A percentile compares a stretch with the other conserved stretches of the same genome.
phyloP scores from a whole-genome alignment of 2,888 invertebrate species.

The Brachylomia viminalis region DNA sequence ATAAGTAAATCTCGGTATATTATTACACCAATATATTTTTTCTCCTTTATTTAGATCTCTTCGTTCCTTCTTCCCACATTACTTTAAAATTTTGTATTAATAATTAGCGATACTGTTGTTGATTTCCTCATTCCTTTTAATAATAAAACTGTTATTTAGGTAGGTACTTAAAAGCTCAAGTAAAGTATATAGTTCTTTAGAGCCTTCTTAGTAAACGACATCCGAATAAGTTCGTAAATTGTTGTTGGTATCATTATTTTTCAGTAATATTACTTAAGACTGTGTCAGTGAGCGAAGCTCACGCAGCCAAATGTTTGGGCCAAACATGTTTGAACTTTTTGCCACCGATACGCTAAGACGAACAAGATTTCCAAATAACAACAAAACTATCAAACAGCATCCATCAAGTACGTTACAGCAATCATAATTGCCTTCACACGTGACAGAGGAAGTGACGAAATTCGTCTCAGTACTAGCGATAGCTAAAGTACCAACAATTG shows the following conservation, averaged over 20 bases:
- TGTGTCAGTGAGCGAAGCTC: neutral
- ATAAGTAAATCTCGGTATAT: neutral
- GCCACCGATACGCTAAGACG: neutral
- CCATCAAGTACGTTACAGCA: slow-evolving; percentile 47
- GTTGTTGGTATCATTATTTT: neutral
- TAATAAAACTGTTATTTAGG: neutral
- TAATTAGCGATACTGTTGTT: neutral
- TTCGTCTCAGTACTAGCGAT: slow-evolving; percentile 62
- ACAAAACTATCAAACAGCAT: slow-evolving; percentile 45
- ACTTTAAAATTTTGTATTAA: neutral
- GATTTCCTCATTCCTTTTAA: neutral
- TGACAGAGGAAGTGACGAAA: slow-evolving; percentile 63
- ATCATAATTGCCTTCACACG: slow-evolving; percentile 50
- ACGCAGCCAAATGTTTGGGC: neutral
- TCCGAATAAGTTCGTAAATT: neutral
- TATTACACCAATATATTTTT: no score
- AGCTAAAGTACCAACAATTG: slow-evolving; percentile 77
- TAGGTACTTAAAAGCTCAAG: neutral
- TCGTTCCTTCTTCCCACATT: neutral
- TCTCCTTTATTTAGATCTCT: neutral
- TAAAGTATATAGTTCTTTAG: neutral
- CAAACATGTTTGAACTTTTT: neutral
- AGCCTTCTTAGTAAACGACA: neutral
- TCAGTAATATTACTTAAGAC: neutral
- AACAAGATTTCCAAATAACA: neutral